Evolutionary conservation across 2,888 invertebrate genomes (phyloP).

Genomic region (Lucinisca nassula): DNA sequence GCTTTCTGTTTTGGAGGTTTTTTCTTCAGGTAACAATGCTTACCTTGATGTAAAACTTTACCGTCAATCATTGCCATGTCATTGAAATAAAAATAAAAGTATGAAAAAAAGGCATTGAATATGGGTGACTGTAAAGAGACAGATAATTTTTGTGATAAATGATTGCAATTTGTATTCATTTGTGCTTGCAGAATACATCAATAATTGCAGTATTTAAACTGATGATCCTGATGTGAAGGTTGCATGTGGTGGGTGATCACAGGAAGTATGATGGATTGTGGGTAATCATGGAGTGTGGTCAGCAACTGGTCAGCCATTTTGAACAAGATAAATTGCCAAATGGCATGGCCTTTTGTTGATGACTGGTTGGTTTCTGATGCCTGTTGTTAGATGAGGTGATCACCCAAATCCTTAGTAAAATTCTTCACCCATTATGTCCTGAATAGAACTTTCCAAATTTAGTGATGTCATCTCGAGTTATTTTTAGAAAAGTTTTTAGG

Average conservation of each 20-base stretch:
- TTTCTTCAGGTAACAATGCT: no score
- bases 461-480: no score
- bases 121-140: no score
- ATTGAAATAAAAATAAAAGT: no score
- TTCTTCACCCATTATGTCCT: no score
- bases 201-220: not conserved
- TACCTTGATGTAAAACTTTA: no score
- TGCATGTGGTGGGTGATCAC: slow-evolving; percentile 1
- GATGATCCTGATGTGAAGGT: not conserved
- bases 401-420: no score
- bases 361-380: not conserved
- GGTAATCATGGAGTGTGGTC: slow-evolving; percentile 6
- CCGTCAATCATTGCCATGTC: no score
- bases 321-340: not conserved
- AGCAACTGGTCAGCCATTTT: not conserved
- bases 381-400: not conserved
- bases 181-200: not conserved
- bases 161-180: not conserved
- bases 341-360: slow-evolving; percentile 3
- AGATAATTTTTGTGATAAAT: not conserved
- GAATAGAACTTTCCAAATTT: no score
- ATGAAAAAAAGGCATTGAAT: no score
- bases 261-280: slow-evolving; percentile 17
- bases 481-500: no score
- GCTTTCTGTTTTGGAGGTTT: no score